Base-by-base conservation (phyloP, 2,797 vertebrate species). In the Gambelia wislizenii region DNA sequence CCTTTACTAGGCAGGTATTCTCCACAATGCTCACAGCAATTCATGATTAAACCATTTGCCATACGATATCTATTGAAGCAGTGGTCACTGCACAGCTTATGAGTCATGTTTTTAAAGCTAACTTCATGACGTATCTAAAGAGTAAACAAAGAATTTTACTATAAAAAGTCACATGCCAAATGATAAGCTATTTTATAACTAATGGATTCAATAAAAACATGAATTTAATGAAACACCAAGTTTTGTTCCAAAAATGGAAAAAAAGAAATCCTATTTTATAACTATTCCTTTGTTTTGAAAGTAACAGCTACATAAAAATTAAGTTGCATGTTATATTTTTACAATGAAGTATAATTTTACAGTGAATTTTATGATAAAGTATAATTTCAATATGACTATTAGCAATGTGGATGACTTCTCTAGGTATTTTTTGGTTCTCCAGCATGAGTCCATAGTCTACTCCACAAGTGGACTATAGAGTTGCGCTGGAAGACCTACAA, bases 21-120 rank as follows among this genome's bases (percentile, higher is more conserved):
- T 10, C 99, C 99, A 85, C 99, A 99, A 54, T 99, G 99, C 95
- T 99, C 99, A 91, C 99, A 99, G 96, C 99, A 99, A 97, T 99
- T 99, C 99, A 99, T 99, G 97, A 99, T 98, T 91, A 99, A 96
- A 79, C 99, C 99, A 90, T 99, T 99, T 92, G 99, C 98, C 97
- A 99, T 98, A 92, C 99, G 98, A 94, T 99, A 99, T 91, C 98
- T 98, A 96, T 99, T 99, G 97, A 99, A 99, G 96, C 99, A 99
- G 47, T 98, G 95, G 91, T 99, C 99, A 93, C 99, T 99, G 97
- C 99, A 99, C 96, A 99, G 98, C 96, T 99, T 99, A 91, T 99
- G 99, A 89, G 99, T 99, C 97, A 99, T 99, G 86, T 99, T 99
- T 97, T 99, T 99, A 97, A 99, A 99, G 97, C 99, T 99, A 94